phyloP scores from a whole-genome alignment of 2,797 vertebrate species.

The Poeciliopsis paucimaculata region DNA sequence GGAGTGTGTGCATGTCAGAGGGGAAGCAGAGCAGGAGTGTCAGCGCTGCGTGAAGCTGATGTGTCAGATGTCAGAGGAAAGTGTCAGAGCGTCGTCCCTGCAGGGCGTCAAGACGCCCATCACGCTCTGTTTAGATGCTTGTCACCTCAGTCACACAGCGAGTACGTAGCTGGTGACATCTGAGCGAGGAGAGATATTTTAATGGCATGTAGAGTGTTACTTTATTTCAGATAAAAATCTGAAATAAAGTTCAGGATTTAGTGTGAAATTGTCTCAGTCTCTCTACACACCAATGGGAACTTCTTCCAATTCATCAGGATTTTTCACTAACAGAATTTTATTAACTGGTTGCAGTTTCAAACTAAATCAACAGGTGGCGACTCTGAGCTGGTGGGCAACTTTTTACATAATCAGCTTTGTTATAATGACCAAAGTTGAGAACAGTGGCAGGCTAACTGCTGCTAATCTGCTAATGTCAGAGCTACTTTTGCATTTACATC shows the following conservation, averaged over 20 bases:
- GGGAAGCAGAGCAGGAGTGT: conserved; percentile 46
- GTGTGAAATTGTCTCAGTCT: background rate
- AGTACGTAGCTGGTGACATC: conserved; percentile 40
- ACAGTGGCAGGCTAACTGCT: background rate
- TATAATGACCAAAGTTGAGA: background rate
- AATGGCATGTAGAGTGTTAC: background rate
- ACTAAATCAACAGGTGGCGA: background rate
- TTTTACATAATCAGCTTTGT: background rate
- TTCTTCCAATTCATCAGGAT: too few species aligned
- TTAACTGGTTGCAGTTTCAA: background rate
- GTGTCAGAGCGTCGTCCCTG: conserved; percentile 55
- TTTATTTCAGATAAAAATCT: background rate
- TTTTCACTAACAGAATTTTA: background rate
- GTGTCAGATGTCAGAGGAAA: conserved; percentile 67
- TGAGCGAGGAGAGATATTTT: conserved; percentile 25
- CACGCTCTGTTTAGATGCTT: conserved; percentile 55
- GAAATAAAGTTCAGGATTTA: background rate
- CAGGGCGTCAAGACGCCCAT: conserved; percentile 52
- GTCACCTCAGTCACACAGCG: conserved; percentile 40
- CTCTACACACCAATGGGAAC: too few species aligned
- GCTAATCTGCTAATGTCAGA: too few species aligned
- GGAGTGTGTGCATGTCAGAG: conserved; percentile 41
- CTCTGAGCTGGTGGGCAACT: background rate
- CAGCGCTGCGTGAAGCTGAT: conserved; percentile 52
- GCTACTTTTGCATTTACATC: too few species aligned